These are phyloP conservation scores for Omphaloscelis lunosa DNA, from an alignment of 2,888 invertebrate species.

Conservation along the genomic window DNA sequence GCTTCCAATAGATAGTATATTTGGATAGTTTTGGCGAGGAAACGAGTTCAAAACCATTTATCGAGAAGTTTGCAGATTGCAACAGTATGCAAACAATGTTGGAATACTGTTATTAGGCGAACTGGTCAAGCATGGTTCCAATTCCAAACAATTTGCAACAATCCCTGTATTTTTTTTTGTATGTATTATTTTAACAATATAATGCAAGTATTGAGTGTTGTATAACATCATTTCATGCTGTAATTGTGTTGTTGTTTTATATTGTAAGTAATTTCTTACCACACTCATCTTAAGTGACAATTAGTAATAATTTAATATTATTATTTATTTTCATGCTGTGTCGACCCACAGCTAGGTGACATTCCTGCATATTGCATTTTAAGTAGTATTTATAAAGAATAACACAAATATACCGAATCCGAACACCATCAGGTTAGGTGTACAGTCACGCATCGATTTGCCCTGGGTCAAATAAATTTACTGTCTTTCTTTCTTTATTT, in stretches of 20 bases:
- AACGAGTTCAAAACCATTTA: slow-evolving; percentile 24
- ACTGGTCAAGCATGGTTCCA: background rate
- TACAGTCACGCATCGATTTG: too few species aligned
- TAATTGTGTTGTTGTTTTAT: background rate
- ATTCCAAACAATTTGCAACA: background rate
- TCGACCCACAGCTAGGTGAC: background rate
- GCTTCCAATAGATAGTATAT: slow-evolving; percentile 27
- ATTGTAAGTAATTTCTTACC: background rate
- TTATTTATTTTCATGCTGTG: slow-evolving; percentile 1
- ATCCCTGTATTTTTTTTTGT: background rate
- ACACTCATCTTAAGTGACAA: background rate
- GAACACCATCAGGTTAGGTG: background rate
- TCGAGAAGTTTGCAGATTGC: slow-evolving; percentile 46
- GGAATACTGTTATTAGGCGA: slow-evolving; percentile 23
- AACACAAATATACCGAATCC: too few species aligned
- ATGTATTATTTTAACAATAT: background rate
- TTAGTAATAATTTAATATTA: background rate
- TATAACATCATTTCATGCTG: background rate
- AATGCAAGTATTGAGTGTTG: too few species aligned
- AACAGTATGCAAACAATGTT: slow-evolving; percentile 22
- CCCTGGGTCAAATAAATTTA: too few species aligned
- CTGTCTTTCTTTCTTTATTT: too few species aligned
- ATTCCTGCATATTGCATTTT: background rate
- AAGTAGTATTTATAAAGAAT: background rate
- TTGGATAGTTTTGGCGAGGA: slow-evolving; percentile 15